Percentiles rank a stretch among this genome's conserved stretches.
These are phyloP conservation scores for Progne subis DNA, from an alignment of 2,113 vertebrate genomes.

Conservation along the genomic window DNA sequence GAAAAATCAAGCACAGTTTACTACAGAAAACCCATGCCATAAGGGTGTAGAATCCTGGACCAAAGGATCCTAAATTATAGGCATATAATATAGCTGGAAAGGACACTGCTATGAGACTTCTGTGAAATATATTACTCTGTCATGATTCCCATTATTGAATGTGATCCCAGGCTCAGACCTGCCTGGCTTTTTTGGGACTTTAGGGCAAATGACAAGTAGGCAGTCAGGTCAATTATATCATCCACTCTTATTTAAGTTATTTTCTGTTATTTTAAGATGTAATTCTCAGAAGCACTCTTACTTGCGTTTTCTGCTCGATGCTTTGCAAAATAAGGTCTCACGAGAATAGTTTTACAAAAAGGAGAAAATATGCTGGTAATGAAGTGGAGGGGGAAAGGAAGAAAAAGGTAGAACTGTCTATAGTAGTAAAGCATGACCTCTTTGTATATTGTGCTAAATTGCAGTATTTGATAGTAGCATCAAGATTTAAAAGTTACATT, in stretches of 20 bases:
- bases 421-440: neutral
- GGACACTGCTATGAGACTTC: neutral
- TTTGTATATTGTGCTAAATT: conserved; percentile 13
- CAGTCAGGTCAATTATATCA: conserved; percentile 2
- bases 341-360: neutral
- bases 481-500: neutral
- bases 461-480: neutral
- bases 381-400: neutral
- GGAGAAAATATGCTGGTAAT: neutral
- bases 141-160: conserved; percentile 6
- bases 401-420: neutral
- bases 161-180: conserved; percentile 15
- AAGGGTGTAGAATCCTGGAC: neutral
- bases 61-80: neutral
- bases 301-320: neutral
- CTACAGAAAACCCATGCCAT: neutral
- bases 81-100: neutral
- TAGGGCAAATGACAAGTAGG: neutral
- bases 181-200: neutral
- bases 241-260: conserved; percentile 8
- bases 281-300: neutral
- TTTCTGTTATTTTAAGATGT: conserved; percentile 24
- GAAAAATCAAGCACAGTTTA: neutral
- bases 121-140: neutral
- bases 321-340: conserved; percentile 2